These are phyloP conservation scores for Zeugodacus cucurbitae DNA, from an alignment of 1,140 invertebrate species.

Conservation along the genomic window DNA sequence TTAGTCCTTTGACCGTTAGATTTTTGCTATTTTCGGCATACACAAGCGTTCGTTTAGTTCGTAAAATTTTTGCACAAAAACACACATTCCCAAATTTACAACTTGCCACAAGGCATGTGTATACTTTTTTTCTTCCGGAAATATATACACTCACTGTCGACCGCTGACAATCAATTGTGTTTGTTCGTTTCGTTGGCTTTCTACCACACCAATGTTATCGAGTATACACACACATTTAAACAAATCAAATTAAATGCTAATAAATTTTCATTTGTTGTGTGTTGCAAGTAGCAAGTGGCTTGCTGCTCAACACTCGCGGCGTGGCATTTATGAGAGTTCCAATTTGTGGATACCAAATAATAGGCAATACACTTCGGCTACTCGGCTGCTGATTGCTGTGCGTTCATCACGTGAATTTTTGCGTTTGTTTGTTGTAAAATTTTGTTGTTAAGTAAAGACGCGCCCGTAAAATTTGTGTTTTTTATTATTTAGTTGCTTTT, in stretches of 20 bases:
- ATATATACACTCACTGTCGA: not conserved
- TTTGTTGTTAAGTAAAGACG: slow-evolving; percentile 19
- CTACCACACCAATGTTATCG: not conserved
- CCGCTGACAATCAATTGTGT: not conserved
- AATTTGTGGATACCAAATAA: slow-evolving; percentile 27
- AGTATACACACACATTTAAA: slow-evolving; percentile 4
- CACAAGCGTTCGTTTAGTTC: not conserved
- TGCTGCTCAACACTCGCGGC: not conserved
- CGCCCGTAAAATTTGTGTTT: slow-evolving; percentile 12
- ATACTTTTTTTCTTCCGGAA: slow-evolving; percentile 24
- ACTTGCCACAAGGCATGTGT: not conserved
- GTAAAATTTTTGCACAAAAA: slow-evolving; percentile 20
- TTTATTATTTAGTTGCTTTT: not conserved
- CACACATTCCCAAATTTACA: not conserved
- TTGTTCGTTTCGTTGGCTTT: not conserved
- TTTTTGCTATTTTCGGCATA: slow-evolving; percentile 11
- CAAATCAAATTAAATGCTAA: slow-evolving; percentile 23
- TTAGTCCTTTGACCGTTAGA: slow-evolving; percentile 15
- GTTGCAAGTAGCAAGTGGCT: not conserved
- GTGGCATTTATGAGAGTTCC: slow-evolving; percentile 23
- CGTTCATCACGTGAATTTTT: slow-evolving; percentile 16
- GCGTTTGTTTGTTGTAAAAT: not conserved
- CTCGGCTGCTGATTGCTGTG: not conserved
- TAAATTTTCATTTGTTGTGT: slow-evolving; percentile 18
- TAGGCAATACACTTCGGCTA: slow-evolving; percentile 5